Conservation (phyloP, 2,797 vertebrate species). For the Protonibea diacanthus region DNA sequence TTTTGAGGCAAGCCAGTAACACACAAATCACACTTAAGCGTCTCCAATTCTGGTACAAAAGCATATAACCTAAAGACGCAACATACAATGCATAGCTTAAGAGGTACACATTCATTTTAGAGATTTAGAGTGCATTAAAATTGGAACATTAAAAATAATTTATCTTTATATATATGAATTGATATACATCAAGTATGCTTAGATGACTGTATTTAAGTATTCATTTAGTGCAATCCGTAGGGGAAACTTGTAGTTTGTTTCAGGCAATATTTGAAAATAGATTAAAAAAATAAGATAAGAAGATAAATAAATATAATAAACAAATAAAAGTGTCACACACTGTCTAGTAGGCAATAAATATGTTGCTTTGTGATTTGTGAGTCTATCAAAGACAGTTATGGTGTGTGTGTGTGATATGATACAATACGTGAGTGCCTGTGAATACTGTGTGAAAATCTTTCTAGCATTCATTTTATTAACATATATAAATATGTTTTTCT, state of each 20-base stretch:
- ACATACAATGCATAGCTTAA: neutral
- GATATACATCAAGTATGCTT: neutral
- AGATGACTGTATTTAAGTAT: neutral
- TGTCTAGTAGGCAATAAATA: constrained; percentile 24
- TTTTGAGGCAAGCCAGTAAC: neutral
- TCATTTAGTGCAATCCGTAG: neutral
- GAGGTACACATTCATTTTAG: neutral
- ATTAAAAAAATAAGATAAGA: too few relatives aligned
- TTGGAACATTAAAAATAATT: neutral
- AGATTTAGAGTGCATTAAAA: neutral
- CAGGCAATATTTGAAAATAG: constrained; percentile 1
- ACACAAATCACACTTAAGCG: constrained; percentile 2
- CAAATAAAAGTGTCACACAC: constrained; percentile 1
- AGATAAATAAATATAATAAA: neutral
- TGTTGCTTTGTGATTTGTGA: constrained; percentile 44
- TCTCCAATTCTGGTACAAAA: neutral
- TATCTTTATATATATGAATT: neutral
- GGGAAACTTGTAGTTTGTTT: constrained; percentile 15
- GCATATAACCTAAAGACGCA: neutral
- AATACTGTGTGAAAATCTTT: constrained; percentile 27
- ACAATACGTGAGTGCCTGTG: constrained; percentile 8
- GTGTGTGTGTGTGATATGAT: constrained; percentile 15
- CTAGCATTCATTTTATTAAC: neutral
- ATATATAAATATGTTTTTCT: too few relatives aligned
- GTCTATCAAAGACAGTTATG: constrained; percentile 23